These are phyloP conservation scores for Forbesichthys agassizii DNA, from an alignment of 2,113 vertebrate genomes.

Conservation along the genomic window DNA sequence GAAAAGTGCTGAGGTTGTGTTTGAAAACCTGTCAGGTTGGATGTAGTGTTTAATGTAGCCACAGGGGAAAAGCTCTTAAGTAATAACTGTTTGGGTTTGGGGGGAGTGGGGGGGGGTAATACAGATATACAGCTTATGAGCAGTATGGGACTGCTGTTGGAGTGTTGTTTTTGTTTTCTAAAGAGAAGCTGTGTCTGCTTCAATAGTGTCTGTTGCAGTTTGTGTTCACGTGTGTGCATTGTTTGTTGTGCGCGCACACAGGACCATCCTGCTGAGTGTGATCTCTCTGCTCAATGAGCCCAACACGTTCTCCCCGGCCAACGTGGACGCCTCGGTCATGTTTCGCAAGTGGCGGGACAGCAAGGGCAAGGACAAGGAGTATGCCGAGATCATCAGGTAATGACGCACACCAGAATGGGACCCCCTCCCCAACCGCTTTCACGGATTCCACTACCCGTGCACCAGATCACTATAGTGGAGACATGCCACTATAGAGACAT, in stretches of 20 bases:
- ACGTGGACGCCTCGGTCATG: conserved; percentile 97
- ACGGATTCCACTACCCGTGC: background rate
- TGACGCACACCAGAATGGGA: background rate
- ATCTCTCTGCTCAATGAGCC: conserved; percentile 99
- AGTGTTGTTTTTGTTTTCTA: background rate
- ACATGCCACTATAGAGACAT: no score
- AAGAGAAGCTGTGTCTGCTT: background rate
- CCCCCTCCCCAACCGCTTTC: no score
- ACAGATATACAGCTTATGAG: conserved; percentile 10
- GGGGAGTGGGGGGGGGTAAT: background rate
- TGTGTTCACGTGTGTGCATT: conserved; percentile 6
- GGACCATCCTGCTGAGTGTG: conserved; percentile 90
- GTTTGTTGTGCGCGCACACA: conserved; percentile 3
- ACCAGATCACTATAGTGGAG: no score
- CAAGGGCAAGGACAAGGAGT: conserved; percentile 99
- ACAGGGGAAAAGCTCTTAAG: conserved; percentile 17
- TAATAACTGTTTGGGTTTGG: background rate
- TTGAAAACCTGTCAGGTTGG: conserved; percentile 31
- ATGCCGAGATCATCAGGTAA: conserved; percentile 96
- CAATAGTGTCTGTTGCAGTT: background rate
- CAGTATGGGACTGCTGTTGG: background rate
- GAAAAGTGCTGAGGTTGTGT: conserved; percentile 36
- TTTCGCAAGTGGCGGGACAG: conserved; percentile 99
- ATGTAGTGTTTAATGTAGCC: conserved; percentile 26
- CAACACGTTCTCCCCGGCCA: conserved; percentile 98